Base-by-base conservation (phyloP, 2,888 invertebrate genomes). In the Drosophila melanocephala region DNA sequence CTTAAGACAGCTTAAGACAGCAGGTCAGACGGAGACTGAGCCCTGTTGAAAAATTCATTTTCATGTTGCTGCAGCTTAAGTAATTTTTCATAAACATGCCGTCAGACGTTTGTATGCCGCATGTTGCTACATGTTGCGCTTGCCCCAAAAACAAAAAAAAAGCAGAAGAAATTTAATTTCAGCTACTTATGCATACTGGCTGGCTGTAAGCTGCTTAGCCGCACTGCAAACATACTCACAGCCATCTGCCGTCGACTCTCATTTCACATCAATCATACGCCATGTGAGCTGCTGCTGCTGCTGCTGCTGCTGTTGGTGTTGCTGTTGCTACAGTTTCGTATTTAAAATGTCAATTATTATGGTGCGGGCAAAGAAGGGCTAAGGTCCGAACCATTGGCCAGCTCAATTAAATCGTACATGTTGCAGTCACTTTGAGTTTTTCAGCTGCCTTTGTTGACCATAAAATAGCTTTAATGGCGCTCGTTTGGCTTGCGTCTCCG, bases 11-110 rank as follows among this genome's bases (percentile, higher is more conserved):
- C 87, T 85, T 89, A 85, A 89, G 85, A 72, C 75, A 75, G 87
- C 87, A 81, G 84, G 84, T 84, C 79, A 71, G 81, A 73, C 77
- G 7, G 64, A 73, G 77, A 77, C 73, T 53, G 70, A 64, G 79
- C 79, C 70, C 74, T 79, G 89, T 77, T 89, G 89, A 89, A 90
- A 90, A 89, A 90, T 89, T 89, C 81, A 88, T 88, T 88, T 83
- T 84, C 89, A 83, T 90, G 90, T 89, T 84, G 58, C 65, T 79
- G 72, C 80, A 80, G 89, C 87, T 88, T 84, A 77, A 81, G 82
- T 81, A 83, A 89, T 89, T 89, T 89, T 90, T 90, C 91, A 89
- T 84, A 89, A 87, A 77, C 76, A 80, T 77, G 77, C 77, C 77
- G 65, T 79, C 62, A 51, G 33, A 53, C 33, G 50, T n/a, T 14